A percentile compares a stretch with the other conserved stretches of the same genome.
phyloP scores from a whole-genome alignment of 1,140 invertebrate genomes.

The Myzus persicae region DNA sequence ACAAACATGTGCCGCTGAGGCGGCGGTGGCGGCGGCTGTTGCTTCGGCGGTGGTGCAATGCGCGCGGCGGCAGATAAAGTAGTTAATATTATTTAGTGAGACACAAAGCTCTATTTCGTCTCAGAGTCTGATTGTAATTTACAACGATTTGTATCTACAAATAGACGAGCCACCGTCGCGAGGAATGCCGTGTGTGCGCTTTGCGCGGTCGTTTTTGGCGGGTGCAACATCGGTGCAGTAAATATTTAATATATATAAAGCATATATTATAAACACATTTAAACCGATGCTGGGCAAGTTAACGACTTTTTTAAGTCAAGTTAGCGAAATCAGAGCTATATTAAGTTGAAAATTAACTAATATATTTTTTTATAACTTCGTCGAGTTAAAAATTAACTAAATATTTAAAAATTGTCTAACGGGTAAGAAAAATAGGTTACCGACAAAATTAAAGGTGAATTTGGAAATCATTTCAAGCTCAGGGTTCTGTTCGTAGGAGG shows the following conservation, averaged over 20 bases:
- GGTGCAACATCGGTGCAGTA: background rate
- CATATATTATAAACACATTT: too few relatives aligned
- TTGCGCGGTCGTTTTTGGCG: slow-evolving; percentile 10
- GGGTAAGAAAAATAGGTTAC: too few relatives aligned
- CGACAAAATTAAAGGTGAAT: too few relatives aligned
- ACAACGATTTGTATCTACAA: slow-evolving; percentile 57
- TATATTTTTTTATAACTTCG: too few relatives aligned
- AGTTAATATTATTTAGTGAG: slow-evolving; percentile 49
- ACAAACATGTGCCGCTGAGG: background rate
- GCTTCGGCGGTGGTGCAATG: background rate
- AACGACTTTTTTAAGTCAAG: too few relatives aligned
- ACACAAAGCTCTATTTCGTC: slow-evolving; percentile 42
- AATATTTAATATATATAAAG: background rate
- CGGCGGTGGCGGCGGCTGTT: background rate
- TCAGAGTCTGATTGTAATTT: slow-evolving; percentile 56
- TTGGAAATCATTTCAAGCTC: too few relatives aligned
- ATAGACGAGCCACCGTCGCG: slow-evolving; percentile 39
- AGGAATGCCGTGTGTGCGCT: slow-evolving; percentile 38
- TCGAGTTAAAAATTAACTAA: too few relatives aligned
- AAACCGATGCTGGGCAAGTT: too few relatives aligned
- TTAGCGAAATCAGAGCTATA: too few relatives aligned
- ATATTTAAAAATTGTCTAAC: too few relatives aligned
- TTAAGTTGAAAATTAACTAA: too few relatives aligned
- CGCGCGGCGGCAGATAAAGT: background rate
- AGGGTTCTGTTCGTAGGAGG: too few relatives aligned